Conservation (phyloP, 2,113 vertebrate genomes). For the Prionailurus bengalensis region DNA sequence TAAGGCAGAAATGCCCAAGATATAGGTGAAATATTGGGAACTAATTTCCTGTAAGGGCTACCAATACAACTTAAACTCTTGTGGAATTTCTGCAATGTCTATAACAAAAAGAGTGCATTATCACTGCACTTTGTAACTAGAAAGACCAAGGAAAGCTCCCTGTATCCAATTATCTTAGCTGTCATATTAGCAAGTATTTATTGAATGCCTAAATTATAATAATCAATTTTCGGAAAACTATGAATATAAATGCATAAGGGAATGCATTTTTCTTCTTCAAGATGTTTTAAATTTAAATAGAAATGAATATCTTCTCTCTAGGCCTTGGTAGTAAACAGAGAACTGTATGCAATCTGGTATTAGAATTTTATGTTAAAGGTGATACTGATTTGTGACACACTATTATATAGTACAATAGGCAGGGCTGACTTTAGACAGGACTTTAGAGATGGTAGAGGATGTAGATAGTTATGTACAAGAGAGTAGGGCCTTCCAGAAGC, state of each 20-base stretch:
- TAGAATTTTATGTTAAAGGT: background rate
- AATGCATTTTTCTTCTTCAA: background rate
- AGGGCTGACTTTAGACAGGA: background rate
- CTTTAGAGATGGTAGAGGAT: background rate
- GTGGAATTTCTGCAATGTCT: background rate
- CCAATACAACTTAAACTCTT: background rate
- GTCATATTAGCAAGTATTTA: background rate
- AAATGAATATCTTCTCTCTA: background rate
- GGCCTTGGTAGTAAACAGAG: background rate
- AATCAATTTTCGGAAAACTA: background rate
- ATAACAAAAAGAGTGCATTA: background rate
- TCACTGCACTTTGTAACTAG: background rate
- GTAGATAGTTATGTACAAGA: fast-evolving
- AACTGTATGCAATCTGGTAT: background rate
- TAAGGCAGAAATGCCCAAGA: background rate
- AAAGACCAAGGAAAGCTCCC: background rate
- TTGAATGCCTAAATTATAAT: background rate
- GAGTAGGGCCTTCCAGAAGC: background rate
- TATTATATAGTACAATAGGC: background rate
- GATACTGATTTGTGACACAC: background rate
- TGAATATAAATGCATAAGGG: background rate
- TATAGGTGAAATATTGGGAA: background rate
- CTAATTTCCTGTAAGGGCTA: background rate
- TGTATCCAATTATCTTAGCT: background rate
- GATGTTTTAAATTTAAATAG: background rate